These are phyloP conservation scores for Corydoras sp. DNA, from an alignment of 2,113 vertebrate genomes.

Conservation along the genomic window DNA sequence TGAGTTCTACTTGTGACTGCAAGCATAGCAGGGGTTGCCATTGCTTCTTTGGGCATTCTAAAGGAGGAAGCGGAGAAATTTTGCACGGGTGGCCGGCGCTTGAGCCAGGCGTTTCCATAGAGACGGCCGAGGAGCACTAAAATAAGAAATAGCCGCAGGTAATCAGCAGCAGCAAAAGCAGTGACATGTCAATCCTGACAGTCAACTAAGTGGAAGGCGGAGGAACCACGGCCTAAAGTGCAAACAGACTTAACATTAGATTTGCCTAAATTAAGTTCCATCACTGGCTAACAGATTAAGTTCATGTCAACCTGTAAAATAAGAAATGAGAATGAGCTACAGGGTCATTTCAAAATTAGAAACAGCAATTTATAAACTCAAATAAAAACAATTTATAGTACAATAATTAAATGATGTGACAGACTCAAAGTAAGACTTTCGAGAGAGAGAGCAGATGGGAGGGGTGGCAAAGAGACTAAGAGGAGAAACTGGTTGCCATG, in stretches of 20 bases:
- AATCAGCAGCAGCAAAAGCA: background rate
- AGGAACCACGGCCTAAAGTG: background rate
- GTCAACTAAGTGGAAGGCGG: background rate
- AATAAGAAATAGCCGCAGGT: background rate
- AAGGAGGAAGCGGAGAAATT: slow-evolving; percentile 44
- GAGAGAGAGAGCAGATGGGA: background rate
- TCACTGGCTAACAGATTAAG: background rate
- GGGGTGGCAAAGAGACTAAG: slow-evolving; percentile 19
- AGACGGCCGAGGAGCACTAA: slow-evolving; percentile 52
- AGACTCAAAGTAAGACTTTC: background rate
- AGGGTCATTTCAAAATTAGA: no score
- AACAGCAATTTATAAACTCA: slow-evolving; percentile 6
- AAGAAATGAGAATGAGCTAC: no score
- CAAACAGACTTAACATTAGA: background rate
- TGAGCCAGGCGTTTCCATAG: slow-evolving; percentile 63
- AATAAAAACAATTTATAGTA: slow-evolving; percentile 7
- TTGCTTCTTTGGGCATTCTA: background rate
- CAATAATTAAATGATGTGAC: no score
- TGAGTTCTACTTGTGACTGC: background rate
- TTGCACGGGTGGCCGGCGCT: background rate
- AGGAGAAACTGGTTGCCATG: slow-evolving; percentile 30
- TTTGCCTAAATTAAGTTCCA: background rate
- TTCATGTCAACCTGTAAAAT: background rate
- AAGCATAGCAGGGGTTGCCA: background rate
- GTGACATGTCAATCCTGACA: background rate